Conservation (phyloP, 2,113 vertebrate species). For the Nerophis ophidion region DNA sequence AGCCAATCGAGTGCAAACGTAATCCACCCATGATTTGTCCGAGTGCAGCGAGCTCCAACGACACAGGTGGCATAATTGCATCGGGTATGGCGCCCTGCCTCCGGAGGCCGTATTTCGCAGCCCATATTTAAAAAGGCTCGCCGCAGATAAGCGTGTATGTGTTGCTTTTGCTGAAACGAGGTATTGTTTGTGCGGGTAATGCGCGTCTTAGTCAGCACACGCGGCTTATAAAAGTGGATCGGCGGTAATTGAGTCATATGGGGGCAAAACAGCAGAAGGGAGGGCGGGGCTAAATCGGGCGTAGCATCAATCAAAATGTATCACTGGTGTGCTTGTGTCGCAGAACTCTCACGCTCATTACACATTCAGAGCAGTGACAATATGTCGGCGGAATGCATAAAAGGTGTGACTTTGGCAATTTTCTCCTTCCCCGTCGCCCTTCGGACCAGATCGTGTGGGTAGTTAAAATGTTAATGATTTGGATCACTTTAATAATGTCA, state of each 20-base stretch:
- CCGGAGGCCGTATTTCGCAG: constrained; percentile 46
- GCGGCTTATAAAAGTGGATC: constrained; percentile 42
- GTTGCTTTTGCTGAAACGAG: constrained; percentile 34
- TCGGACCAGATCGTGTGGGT: constrained; percentile 35
- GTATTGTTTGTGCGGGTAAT: constrained; percentile 56
- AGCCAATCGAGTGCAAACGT: constrained; percentile 62
- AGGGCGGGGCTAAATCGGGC: constrained; percentile 20
- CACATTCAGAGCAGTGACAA: constrained; percentile 13
- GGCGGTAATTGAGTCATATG: constrained; percentile 44
- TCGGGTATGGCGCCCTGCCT: constrained; percentile 22
- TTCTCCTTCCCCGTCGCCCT: constrained; percentile 28
- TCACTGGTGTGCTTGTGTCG: constrained; percentile 2
- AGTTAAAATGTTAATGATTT: constrained; percentile 69
- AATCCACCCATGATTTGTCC: constrained; percentile 63
- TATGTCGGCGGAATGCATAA: constrained; percentile 17
- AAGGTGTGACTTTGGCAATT: constrained; percentile 13
- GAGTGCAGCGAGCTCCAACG: constrained; percentile 42
- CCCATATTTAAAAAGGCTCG: constrained; percentile 24
- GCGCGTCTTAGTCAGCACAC: constrained; percentile 58
- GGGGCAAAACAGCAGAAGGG: constrained; percentile 24
- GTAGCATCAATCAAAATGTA: constrained; percentile 25
- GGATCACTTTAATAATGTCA: constrained; percentile 70
- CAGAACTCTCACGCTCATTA: constrained; percentile 14
- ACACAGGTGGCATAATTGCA: constrained; percentile 50
- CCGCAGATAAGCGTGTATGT: constrained; percentile 43